Evolutionary conservation across 1,140 invertebrate genomes (phyloP).

Genomic region (Drosophila simulans): DNA sequence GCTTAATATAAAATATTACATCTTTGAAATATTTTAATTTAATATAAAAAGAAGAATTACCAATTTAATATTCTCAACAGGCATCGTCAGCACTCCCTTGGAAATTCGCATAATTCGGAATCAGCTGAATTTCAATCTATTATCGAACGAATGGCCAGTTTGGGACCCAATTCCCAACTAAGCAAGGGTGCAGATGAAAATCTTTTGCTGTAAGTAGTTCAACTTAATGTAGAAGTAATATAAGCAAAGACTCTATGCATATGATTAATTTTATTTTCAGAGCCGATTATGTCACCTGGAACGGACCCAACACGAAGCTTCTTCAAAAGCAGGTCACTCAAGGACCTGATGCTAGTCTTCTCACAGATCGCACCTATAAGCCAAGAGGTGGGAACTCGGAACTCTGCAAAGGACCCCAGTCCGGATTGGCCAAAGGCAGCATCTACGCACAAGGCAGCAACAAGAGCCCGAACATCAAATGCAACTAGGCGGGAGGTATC

Average conservation of each 20-base stretch:
- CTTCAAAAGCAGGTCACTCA: slow-evolving; percentile 84
- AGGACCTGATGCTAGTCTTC: slow-evolving; percentile 86
- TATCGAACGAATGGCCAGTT: slow-evolving; percentile 85
- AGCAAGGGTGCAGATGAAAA: slow-evolving; percentile 88
- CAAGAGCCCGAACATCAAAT: slow-evolving; percentile 83
- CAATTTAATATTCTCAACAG: slow-evolving; percentile 22
- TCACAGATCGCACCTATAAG: slow-evolving; percentile 84
- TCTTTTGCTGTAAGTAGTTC: slow-evolving; percentile 88
- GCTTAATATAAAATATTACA: slow-evolving; percentile 2
- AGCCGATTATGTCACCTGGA: slow-evolving; percentile 90
- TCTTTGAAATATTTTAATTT: not conserved
- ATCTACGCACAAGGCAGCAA: slow-evolving; percentile 86
- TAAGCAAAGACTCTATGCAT: too few species aligned
- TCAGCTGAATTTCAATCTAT: slow-evolving; percentile 84
- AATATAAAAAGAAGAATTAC: not conserved
- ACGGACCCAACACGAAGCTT: slow-evolving; percentile 87
- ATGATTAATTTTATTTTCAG: slow-evolving; percentile 77
- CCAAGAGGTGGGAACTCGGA: slow-evolving; percentile 87
- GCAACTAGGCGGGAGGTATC: slow-evolving; percentile 62
- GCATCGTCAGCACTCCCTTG: slow-evolving; percentile 52
- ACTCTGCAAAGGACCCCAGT: slow-evolving; percentile 87
- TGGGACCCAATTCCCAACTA: slow-evolving; percentile 87
- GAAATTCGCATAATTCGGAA: slow-evolving; percentile 83
- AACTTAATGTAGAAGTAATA: too few species aligned
- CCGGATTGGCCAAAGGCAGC: slow-evolving; percentile 88